Base-by-base conservation (phyloP, 2,113 vertebrate genomes). In the Casuarius casuarius region DNA sequence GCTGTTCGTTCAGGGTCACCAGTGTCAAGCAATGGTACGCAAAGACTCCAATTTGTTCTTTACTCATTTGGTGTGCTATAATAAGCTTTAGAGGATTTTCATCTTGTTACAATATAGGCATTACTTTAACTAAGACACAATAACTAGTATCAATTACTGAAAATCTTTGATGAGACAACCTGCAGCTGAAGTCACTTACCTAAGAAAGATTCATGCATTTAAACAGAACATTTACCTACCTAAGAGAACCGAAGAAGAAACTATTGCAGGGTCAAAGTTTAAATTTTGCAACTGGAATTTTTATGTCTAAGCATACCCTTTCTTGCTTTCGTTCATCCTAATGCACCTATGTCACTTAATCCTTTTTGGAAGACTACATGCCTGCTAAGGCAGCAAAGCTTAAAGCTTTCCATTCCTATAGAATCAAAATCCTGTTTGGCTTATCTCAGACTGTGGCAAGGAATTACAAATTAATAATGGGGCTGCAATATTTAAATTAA, bases 21-120 rank as follows among this genome's bases (percentile, higher is more conserved):
- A 22, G 1, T 46, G 93, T 80, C 92, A 93, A 90, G 52, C 75
- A 49, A 49, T 20, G n/a, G 16, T 35, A 90, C 20, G 80, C 90
- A 95, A 70, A 94, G 87, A 18, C 68, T 95, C 74, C 82, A 94
- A 85, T 95, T 94, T 94, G 71, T 81, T 92, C 87, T 71, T 91
- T 63, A 92, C 86, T 89, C 63, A 84, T 87, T 92, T 63, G 62
- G 72, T 67, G 44, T 85, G 68, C 40, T 83, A 72, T 22, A 85
- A 96, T 35, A 94, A 89, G 59, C 59, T 58, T 61, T 65, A 38
- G 58, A 93, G 84, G 81, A 75, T 84, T 95, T 94, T 25, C 80
- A 74, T 26, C 72, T 70, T 83, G 51, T 65, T 94, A 87, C 63
- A 84, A 74, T 87, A 92, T 31, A 94, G 85, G 63, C 77, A 84